Conservation (phyloP, 2,888 invertebrate genomes). For the Eilema caniola region DNA sequence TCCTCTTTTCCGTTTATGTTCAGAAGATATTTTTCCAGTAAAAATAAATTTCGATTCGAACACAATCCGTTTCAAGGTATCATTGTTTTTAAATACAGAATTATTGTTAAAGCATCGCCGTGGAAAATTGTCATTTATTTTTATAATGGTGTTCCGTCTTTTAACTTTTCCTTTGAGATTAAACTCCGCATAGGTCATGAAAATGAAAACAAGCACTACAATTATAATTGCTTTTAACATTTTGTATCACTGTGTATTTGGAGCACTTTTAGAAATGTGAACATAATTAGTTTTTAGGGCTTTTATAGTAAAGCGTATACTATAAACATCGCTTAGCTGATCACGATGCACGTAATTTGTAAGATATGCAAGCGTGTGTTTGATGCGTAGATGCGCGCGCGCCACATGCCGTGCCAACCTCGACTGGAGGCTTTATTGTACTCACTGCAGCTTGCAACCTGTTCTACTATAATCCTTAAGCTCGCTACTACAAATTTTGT, state of each 20-base stretch:
- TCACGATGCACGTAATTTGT: constrained; percentile 42
- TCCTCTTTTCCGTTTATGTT: constrained; percentile 68
- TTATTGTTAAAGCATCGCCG: constrained; percentile 74
- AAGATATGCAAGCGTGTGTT: constrained; percentile 44
- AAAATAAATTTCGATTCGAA: constrained; percentile 80
- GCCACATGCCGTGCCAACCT: constrained; percentile 74
- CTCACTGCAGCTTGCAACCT: constrained; percentile 77
- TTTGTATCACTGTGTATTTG: constrained; percentile 57
- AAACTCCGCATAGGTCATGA: constrained; percentile 68
- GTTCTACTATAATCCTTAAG: constrained; percentile 79
- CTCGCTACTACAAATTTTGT: constrained; percentile 71
- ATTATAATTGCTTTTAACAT: constrained; percentile 64
- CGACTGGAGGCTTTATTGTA: constrained; percentile 82
- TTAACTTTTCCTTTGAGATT: constrained; percentile 78
- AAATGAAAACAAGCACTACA: constrained; percentile 62
- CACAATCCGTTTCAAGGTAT: constrained; percentile 74
- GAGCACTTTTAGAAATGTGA: constrained; percentile 31
- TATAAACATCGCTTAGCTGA: constrained; percentile 46
- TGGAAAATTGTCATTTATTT: constrained; percentile 71
- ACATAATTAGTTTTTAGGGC: constrained; percentile 35
- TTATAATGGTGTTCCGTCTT: constrained; percentile 81
- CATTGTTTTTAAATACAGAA: constrained; percentile 79
- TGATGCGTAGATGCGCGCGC: constrained; percentile 72
- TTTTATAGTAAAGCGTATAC: constrained; percentile 20
- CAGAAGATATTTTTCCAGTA: constrained; percentile 82